Base-by-base conservation (phyloP, 2,797 vertebrate genomes). In the Falco berigora region DNA sequence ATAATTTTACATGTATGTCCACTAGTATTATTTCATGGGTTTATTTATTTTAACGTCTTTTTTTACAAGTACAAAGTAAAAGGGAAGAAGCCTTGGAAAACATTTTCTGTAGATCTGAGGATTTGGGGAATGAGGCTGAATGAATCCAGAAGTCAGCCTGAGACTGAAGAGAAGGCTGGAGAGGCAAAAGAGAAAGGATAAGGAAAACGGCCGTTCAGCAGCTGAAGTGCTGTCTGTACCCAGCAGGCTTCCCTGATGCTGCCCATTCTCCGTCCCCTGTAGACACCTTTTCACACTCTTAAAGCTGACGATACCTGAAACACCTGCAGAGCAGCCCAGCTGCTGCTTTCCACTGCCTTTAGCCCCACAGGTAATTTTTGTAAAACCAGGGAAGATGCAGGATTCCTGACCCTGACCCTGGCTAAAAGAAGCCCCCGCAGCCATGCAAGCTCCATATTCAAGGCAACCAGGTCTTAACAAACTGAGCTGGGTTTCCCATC, bases 181-280 rank as follows among this genome's bases (percentile, higher is more conserved):
- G 22, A 28, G 36, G 62, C 4, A 1, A 73, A 85, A 59, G 47
- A 69, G n/a, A 71, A 64, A 62, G 28, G 38, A 27, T 52, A 55
- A 73, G 44, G 53, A 81, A 84, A 92, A 75, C 27, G 30, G 44
- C 46, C 84, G 28, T 34, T 84, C 34, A 61, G 82, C 1, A 5
- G 25, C 10, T 83, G 59, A 87, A 74, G 56, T 14, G 23, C 63
- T 74, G 12, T 71, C 36, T 3, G 1, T n/a, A 85, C 9, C 7
- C 34, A 42, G 13, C 27, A 61, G 78, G 36, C 4, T 74, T 8
- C 15, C 5, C 16, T 0, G 0, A 1, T 63, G 46, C 40, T 73
- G 38, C 17, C 66, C 0, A 0, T 12, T 53, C 8, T 52, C 24
- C 62, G 12, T 74, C 13, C 9, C n/a, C 12, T 0, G 2, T 4